Evolutionary conservation across 2,113 vertebrate species (phyloP).

Genomic region (Pomatorhinus ruficollis): DNA sequence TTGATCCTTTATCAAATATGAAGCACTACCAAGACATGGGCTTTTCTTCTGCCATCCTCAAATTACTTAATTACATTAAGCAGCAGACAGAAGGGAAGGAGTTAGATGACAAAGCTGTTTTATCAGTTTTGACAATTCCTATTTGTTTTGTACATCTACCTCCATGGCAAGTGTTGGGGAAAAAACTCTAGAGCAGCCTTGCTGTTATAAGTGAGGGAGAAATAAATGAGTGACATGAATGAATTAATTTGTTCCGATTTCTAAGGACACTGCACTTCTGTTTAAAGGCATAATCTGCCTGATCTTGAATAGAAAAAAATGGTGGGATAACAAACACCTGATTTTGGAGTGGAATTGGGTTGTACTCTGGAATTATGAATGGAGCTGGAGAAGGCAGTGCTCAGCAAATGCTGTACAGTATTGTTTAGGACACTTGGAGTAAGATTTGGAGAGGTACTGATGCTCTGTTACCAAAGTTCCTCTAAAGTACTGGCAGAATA

Average conservation of each 20-base stretch:
- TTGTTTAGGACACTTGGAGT: background rate
- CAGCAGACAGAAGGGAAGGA: background rate
- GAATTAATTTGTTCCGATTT: background rate
- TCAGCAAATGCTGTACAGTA: background rate
- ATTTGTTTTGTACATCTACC: background rate
- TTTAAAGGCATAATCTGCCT: background rate
- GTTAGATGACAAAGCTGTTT: background rate
- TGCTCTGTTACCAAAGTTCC: background rate
- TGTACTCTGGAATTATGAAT: background rate
- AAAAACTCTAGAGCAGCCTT: background rate
- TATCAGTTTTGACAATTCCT: background rate
- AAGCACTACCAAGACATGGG: fast-evolving
- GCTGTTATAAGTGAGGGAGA: background rate
- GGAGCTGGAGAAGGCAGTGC: background rate
- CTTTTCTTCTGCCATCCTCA: background rate
- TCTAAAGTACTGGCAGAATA: background rate
- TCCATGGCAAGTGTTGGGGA: background rate
- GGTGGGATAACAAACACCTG: background rate
- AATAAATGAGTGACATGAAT: background rate
- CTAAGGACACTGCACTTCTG: background rate
- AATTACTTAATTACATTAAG: background rate
- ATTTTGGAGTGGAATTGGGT: background rate
- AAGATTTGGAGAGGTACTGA: background rate
- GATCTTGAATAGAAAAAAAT: background rate
- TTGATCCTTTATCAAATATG: background rate